Evolutionary conservation across 2,888 invertebrate species (phyloP).

Genomic region (Nemoura dubitans): DNA sequence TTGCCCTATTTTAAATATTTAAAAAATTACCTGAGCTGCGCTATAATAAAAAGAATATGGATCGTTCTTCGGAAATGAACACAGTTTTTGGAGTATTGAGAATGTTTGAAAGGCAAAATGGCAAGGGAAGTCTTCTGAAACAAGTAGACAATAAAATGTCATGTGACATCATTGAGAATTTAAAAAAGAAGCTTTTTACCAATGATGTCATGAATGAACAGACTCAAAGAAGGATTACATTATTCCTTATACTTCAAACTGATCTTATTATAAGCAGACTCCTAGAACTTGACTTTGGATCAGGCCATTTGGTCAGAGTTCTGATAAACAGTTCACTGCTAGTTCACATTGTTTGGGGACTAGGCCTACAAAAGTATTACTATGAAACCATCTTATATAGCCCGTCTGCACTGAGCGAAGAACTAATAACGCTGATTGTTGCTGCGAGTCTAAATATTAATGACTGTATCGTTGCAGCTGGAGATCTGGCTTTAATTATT

Average conservation of each 20-base stretch:
- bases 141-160: neutral
- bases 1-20: no score
- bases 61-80: neutral
- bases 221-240: neutral
- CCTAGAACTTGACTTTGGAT: neutral
- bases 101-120: neutral
- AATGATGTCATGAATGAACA: neutral
- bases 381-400: slow-evolving; percentile 45
- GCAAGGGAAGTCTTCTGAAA: neutral
- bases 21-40: neutral
- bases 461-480: neutral
- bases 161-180: neutral
- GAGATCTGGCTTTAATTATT: slow-evolving; percentile 28
- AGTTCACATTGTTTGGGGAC: slow-evolving; percentile 19
- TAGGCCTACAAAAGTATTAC: slow-evolving; percentile 42
- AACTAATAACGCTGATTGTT: slow-evolving; percentile 40
- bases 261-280: neutral
- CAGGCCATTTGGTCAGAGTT: slow-evolving; percentile 2
- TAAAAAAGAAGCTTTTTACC: neutral
- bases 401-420: slow-evolving; percentile 42
- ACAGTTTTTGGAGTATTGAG: neutral
- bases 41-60: neutral
- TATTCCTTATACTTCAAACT: slow-evolving; percentile 4
- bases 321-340: neutral
- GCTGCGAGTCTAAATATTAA: neutral